Evolutionary conservation across 2,888 invertebrate genomes (phyloP).

Genomic region (Automeris io): DNA sequence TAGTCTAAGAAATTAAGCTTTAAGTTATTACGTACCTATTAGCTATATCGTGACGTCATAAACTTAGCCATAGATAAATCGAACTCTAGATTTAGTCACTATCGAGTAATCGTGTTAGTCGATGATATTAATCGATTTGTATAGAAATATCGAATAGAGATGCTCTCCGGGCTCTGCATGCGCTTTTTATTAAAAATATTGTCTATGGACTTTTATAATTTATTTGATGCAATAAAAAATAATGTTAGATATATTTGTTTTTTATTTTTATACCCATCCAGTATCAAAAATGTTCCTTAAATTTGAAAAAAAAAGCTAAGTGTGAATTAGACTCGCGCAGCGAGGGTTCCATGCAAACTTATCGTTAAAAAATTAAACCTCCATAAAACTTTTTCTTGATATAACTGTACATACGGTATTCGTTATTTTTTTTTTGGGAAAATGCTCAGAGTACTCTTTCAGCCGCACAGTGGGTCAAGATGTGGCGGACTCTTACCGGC

Average conservation of each 20-base stretch:
- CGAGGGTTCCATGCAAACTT: too few species aligned
- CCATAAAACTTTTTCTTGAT: too few species aligned
- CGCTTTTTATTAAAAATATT: constrained; percentile 54
- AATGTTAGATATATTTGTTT: constrained; percentile 43
- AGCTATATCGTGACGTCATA: not conserved
- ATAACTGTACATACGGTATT: too few species aligned
- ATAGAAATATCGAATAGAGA: constrained; percentile 22
- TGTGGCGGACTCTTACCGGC: too few species aligned
- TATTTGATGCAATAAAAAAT: constrained; percentile 59
- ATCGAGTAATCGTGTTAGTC: constrained; percentile 13
- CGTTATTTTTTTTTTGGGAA: too few species aligned
- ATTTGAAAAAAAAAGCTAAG: too few species aligned
- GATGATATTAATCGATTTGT: constrained; percentile 29
- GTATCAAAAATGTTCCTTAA: not conserved
- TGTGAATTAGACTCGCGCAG: too few species aligned
- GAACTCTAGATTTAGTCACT: constrained; percentile 12
- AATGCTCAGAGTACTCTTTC: too few species aligned
- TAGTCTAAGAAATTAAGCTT: constrained; percentile 31
- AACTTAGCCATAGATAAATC: not conserved
- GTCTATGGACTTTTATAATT: constrained; percentile 54
- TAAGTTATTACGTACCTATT: constrained; percentile 34
- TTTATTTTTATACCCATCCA: constrained; percentile 13
- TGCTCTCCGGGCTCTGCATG: constrained; percentile 39
- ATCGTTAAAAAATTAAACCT: too few species aligned
- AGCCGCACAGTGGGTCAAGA: too few species aligned